Conservation (phyloP, 2,113 vertebrate species). For the Variabilichromis moorii region DNA sequence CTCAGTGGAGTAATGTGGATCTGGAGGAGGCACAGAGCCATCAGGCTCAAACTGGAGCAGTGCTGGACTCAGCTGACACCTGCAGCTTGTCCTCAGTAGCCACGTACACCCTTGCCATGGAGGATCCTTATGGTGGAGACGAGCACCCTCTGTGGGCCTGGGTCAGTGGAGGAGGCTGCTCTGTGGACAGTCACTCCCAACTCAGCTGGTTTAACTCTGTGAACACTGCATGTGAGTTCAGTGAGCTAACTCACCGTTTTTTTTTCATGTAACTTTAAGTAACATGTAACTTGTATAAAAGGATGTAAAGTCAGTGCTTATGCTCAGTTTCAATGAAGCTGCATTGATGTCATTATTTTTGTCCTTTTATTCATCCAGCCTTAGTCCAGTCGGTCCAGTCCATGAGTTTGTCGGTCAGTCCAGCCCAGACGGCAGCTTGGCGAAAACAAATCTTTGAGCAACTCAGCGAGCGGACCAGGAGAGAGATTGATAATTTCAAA, state of each 20-base stretch:
- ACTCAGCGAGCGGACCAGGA: conserved; percentile 84
- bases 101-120: conserved; percentile 70
- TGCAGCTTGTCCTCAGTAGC: conserved; percentile 79
- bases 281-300: neutral
- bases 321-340: neutral
- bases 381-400: conserved; percentile 76
- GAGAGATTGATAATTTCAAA: conserved; percentile 89
- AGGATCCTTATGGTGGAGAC: conserved; percentile 75
- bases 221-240: conserved; percentile 70
- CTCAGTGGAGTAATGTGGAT: conserved; percentile 90
- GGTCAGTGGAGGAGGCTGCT: conserved; percentile 87
- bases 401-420: conserved; percentile 81
- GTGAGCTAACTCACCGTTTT: neutral
- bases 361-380: conserved; percentile 58
- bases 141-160: conserved; percentile 88
- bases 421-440: conserved; percentile 86
- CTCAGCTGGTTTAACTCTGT: conserved; percentile 82
- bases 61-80: conserved; percentile 61
- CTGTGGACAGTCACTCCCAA: conserved; percentile 75
- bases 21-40: conserved; percentile 79
- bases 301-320: neutral
- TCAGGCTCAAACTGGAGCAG: conserved; percentile 16
- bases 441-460: conserved; percentile 93
- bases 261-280: neutral
- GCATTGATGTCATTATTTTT: neutral